These are phyloP conservation scores for Ricordea florida DNA, from an alignment of 92 coral and sea anemone species.

Conservation along the genomic window DNA sequence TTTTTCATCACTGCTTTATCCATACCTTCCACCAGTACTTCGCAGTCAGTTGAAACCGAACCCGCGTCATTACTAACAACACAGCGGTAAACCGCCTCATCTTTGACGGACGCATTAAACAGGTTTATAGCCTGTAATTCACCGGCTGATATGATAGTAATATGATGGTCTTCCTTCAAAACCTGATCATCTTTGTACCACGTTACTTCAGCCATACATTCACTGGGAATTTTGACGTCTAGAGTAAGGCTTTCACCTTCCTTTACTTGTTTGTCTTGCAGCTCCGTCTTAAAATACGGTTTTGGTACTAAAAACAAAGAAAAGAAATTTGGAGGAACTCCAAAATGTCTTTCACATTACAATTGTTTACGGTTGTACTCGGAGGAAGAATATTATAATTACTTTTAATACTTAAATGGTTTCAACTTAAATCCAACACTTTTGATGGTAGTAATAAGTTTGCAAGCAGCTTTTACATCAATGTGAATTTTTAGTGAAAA, in stretches of 20 bases:
- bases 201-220: conserved; percentile 75
- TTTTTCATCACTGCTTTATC: neutral
- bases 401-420: too few relatives aligned
- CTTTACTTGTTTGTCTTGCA: conserved; percentile 84
- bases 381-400: too few relatives aligned
- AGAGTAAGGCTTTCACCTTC: conserved; percentile 84
- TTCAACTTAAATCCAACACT: too few relatives aligned
- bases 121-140: conserved; percentile 90
- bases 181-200: conserved; percentile 90
- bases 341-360: too few relatives aligned
- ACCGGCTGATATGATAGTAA: conserved; percentile 80
- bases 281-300: conserved; percentile 69
- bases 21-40: conserved; percentile 85
- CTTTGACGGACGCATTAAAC: conserved; percentile 78
- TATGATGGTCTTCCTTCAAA: conserved; percentile 83
- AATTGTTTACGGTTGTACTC: too few relatives aligned
- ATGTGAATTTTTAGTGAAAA: too few relatives aligned
- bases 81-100: conserved; percentile 88
- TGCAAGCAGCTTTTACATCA: too few relatives aligned
- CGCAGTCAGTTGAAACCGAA: conserved; percentile 78
- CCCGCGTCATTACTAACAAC: conserved; percentile 87
- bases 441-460: too few relatives aligned
- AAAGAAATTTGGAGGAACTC: too few relatives aligned
- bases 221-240: conserved; percentile 83
- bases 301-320: neutral